Percentiles rank a stretch among this genome's conserved stretches.
phyloP scores from a whole-genome alignment of 2,797 vertebrate genomes.

The Alectoris magna region DNA sequence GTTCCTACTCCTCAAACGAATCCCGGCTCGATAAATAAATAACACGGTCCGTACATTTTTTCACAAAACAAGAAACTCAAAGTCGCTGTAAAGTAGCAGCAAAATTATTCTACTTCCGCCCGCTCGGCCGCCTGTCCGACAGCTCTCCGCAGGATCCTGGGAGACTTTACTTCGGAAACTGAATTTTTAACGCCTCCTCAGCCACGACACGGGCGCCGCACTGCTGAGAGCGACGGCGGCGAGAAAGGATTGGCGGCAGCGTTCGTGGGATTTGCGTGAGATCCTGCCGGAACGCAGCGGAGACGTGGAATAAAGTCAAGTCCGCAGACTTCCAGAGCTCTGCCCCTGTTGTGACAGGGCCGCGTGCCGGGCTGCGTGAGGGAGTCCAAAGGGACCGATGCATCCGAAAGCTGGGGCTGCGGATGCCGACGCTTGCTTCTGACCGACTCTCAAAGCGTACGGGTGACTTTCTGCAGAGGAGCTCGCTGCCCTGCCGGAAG shows the following conservation, averaged over 20 bases:
- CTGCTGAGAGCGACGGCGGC: background rate
- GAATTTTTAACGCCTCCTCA: background rate
- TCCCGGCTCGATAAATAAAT: background rate
- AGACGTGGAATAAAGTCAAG: background rate
- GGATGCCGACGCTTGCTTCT: background rate
- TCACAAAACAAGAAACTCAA: background rate
- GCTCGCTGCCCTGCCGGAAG: background rate
- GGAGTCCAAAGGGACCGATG: background rate
- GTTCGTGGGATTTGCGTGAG: background rate
- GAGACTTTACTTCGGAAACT: background rate
- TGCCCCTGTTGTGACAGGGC: background rate
- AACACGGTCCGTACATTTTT: accelerated
- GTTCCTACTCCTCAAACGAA: background rate
- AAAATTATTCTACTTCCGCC: background rate
- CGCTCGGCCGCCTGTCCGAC: background rate
- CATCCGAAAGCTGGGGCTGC: background rate
- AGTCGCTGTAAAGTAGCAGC: background rate
- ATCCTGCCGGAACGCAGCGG: background rate
- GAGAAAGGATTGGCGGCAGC: background rate
- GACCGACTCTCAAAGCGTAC: accelerated
- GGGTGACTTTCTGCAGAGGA: background rate
- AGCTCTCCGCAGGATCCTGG: background rate
- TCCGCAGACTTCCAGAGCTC: background rate
- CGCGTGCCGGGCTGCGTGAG: accelerated
- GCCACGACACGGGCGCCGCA: background rate